These are phyloP conservation scores for Ammodytes dubius DNA, from an alignment of 2,113 vertebrate species.

Conservation along the genomic window DNA sequence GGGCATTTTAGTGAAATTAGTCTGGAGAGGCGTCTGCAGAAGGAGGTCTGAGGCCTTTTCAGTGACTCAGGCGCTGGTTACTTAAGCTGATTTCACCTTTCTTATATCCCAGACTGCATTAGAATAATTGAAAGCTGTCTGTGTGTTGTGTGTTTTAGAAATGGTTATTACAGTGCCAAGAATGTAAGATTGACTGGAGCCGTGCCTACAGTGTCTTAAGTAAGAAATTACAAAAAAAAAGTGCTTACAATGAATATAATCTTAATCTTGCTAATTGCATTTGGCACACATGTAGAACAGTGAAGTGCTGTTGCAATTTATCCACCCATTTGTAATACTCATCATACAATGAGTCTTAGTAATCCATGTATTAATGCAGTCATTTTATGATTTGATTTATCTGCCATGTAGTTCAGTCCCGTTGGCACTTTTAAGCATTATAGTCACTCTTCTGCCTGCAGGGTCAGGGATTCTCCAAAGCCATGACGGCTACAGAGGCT, in stretches of 20 bases:
- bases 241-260: slow-evolving; percentile 41
- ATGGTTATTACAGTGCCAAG: slow-evolving; percentile 29
- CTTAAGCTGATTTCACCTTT: slow-evolving; percentile 43
- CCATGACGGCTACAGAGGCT: slow-evolving; percentile 94
- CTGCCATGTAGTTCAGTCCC: neutral
- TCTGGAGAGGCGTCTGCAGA: slow-evolving; percentile 4
- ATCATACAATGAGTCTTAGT: slow-evolving; percentile 9
- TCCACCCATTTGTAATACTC: slow-evolving; percentile 34
- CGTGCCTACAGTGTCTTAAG: slow-evolving; percentile 36
- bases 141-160: slow-evolving; percentile 38
- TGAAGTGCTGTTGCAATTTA: slow-evolving; percentile 41
- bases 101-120: slow-evolving; percentile 32
- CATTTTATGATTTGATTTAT: slow-evolving; percentile 35
- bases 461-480: slow-evolving; percentile 93
- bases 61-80: slow-evolving; percentile 26
- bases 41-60: slow-evolving; percentile 29
- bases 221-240: slow-evolving; percentile 31
- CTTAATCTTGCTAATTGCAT: slow-evolving; percentile 66
- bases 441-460: slow-evolving; percentile 62
- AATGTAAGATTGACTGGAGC: slow-evolving; percentile 44
- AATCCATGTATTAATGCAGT: slow-evolving; percentile 24
- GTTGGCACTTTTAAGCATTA: slow-evolving; percentile 18
- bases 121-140: slow-evolving; percentile 56
- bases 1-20: slow-evolving; percentile 33
- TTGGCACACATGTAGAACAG: slow-evolving; percentile 33